A percentile compares a stretch with the other conserved stretches of the same genome.
These are phyloP conservation scores for Argyrosomus japonicus DNA, from an alignment of 2,113 vertebrate species.

Conservation along the genomic window DNA sequence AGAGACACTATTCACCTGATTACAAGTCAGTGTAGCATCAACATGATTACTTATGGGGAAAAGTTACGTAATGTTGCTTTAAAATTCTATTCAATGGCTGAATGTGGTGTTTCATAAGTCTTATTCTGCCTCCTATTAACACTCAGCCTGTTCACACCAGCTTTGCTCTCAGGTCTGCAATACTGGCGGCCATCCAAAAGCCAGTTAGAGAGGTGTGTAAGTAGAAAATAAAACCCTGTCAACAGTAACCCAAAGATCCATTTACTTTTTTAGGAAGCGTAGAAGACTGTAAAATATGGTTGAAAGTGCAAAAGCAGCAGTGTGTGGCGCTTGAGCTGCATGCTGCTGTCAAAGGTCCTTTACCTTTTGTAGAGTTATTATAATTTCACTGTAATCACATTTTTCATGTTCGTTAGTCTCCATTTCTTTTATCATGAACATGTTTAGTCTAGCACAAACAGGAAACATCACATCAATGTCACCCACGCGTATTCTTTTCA, in stretches of 20 bases:
- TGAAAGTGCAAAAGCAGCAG: not conserved
- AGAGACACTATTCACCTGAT: too few relatives aligned
- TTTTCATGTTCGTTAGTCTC: too few relatives aligned
- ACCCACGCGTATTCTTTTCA: not conserved
- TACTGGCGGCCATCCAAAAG: not conserved
- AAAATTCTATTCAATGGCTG: not conserved
- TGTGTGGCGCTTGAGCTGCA: not conserved
- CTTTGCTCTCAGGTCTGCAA: not conserved
- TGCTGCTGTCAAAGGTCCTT: too few relatives aligned
- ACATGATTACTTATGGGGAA: too few relatives aligned
- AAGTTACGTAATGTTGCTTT: too few relatives aligned
- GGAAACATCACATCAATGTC: not conserved
- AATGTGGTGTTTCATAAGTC: not conserved
- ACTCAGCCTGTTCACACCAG: not conserved
- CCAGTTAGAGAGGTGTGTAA: not conserved
- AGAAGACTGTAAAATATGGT: not conserved
- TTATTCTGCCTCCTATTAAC: not conserved
- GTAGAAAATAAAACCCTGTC: not conserved
- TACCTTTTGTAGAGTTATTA: too few relatives aligned
- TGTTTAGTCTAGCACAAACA: not conserved
- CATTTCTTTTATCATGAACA: too few relatives aligned
- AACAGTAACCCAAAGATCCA: not conserved
- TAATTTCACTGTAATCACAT: too few relatives aligned
- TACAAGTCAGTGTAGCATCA: too few relatives aligned
- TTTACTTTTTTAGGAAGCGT: not conserved